These are phyloP conservation scores for Etheostoma spectabile DNA, from an alignment of 2,113 vertebrate genomes.

Conservation along the genomic window DNA sequence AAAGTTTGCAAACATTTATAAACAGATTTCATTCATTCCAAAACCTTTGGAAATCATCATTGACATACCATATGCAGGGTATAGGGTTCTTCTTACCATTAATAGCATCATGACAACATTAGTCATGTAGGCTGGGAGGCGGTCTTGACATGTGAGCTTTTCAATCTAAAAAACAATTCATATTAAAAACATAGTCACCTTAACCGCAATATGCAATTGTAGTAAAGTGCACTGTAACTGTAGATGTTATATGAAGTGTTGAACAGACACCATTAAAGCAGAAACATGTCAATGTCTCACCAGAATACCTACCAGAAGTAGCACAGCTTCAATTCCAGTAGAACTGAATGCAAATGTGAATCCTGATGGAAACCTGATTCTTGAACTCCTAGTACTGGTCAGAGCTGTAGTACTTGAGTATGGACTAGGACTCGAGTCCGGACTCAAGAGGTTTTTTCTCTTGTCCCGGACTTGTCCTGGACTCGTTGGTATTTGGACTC, in stretches of 20 bases:
- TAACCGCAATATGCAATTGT: not conserved
- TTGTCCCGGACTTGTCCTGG: no score
- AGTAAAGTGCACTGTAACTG: not conserved
- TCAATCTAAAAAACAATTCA: slow-evolving; percentile 84
- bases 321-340: not conserved
- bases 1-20: not conserved
- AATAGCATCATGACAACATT: slow-evolving; percentile 94
- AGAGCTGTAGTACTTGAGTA: no score
- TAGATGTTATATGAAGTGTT: no score
- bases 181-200: slow-evolving; percentile 46
- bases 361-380: not conserved
- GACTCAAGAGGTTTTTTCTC: no score
- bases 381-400: not conserved
- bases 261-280: not conserved
- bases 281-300: no score
- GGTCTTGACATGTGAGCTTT: slow-evolving; percentile 94
- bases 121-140: slow-evolving; percentile 94
- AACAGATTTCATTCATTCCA: not conserved
- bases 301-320: no score
- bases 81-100: slow-evolving; percentile 87
- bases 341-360: not conserved
- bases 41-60: not conserved
- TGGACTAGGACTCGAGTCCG: no score
- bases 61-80: not conserved
- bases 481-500: no score